Base-by-base conservation (phyloP, 1,140 invertebrate genomes). In the Mactra quadrangularis region DNA sequence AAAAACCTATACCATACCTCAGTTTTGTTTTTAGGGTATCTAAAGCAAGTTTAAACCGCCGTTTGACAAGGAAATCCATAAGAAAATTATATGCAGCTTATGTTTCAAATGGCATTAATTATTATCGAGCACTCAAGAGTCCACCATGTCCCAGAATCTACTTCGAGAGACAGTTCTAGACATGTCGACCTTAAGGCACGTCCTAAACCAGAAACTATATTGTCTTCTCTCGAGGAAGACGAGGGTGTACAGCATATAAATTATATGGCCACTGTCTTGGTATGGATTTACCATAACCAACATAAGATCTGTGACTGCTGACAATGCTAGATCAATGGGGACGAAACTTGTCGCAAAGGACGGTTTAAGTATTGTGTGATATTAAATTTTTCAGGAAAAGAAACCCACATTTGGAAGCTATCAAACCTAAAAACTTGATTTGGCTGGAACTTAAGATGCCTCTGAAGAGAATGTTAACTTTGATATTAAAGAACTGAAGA, bases 141-240 rank as follows among this genome's bases (percentile, higher is more conserved):
- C 1, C 68, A 79, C 17, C 4, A 29, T 41, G 76, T 68, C 3
- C 45, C 47, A 29, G 76, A 79, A 27, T 79, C 76, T 25, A 68
- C 76, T n/a, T 33, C 53, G 9, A 55, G 76, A 57, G 76, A 79
- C 60, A 0, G 33, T 11, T 68, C 76, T 17, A n/a, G 38, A 47
- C 19, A 55, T 55, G 52, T 55, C 52, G 25, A 15, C 52, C 52
- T 55, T 55, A 22, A 55, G 52, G 52, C 52, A 55, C 52, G 52
- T 55, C 52, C 52, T 55, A 22, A 4, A 55, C 52, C 9, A 22
- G n/a, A 55, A n/a, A 55, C 52, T 11, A 6, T 11, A 55, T 11
- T 22, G n/a, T 11, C 52, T 55, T 11, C n/a, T 55, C 52, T 55
- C 4, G 52, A 55, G 52, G 9, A 55, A n/a, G n/a, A 55, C n/a